phyloP scores from a whole-genome alignment of 1,140 invertebrate species.

The Euschistus heros region DNA sequence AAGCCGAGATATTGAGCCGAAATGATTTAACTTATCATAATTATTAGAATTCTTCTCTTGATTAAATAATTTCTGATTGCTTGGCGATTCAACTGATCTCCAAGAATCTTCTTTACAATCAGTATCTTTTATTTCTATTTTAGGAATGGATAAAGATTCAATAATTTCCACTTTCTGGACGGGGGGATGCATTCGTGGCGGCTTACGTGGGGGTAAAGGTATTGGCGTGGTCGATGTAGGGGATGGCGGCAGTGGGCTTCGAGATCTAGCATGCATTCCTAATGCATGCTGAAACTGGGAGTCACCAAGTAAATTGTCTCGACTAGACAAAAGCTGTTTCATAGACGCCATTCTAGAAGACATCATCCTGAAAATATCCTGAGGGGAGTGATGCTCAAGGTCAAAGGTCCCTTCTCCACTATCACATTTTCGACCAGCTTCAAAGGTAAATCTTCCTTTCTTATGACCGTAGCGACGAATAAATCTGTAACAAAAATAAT shows the following conservation, averaged over 20 bases:
- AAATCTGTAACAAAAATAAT: constrained; percentile 40
- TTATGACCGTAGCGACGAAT: constrained; percentile 74
- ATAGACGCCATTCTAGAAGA: constrained; percentile 71
- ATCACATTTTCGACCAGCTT: constrained; percentile 78
- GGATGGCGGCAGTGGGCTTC: constrained; percentile 59
- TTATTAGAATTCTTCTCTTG: constrained; percentile 26
- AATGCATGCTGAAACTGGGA: constrained; percentile 56
- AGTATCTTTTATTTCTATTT: constrained; percentile 54
- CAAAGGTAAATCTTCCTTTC: constrained; percentile 73
- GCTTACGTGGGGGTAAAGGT: constrained; percentile 39
- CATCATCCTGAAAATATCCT: constrained; percentile 61
- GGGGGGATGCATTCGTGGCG: constrained; percentile 46
- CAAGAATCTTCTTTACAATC: constrained; percentile 64
- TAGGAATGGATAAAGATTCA: constrained; percentile 34
- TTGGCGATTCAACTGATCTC: constrained; percentile 35
- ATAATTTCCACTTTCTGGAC: constrained; percentile 50
- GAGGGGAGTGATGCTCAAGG: constrained; percentile 63
- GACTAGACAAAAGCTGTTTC: constrained; percentile 63
- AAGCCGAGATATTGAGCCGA: constrained; percentile 57
- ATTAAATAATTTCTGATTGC: not conserved
- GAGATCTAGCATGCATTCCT: constrained; percentile 30
- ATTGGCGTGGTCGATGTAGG: constrained; percentile 41
- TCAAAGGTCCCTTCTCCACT: constrained; percentile 76
- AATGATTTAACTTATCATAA: constrained; percentile 69
- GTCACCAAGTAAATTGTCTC: constrained; percentile 49